These are phyloP conservation scores for Plebejus argus DNA, from an alignment of 2,888 invertebrate species.

Conservation along the genomic window DNA sequence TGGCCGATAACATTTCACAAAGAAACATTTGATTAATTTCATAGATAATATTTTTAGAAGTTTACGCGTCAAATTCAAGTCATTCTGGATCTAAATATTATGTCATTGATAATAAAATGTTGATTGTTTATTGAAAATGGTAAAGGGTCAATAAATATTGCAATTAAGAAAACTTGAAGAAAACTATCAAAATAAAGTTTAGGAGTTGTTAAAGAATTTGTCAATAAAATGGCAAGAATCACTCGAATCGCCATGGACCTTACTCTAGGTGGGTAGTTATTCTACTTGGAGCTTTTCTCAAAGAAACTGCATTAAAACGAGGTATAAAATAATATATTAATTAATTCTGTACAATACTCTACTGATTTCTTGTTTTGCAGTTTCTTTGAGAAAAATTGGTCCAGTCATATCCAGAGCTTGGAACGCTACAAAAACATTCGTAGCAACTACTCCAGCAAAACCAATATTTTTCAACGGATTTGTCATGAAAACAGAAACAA, in stretches of 20 bases:
- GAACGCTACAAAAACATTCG: conserved; percentile 51
- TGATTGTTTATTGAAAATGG: background rate
- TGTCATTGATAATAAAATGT: background rate
- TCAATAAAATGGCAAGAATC: conserved; percentile 53
- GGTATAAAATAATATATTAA: background rate
- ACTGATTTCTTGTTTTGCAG: conserved; percentile 62
- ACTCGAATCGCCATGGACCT: conserved; percentile 62
- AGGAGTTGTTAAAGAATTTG: background rate
- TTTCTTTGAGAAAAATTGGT: conserved; percentile 60
- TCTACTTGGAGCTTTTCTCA: conserved; percentile 39
- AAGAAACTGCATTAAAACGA: conserved; percentile 64
- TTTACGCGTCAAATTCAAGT: background rate
- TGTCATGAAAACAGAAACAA: conserved; percentile 53
- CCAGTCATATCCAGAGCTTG: conserved; percentile 59
- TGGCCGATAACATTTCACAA: background rate
- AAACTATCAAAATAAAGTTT: background rate
- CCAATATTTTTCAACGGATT: conserved; percentile 55
- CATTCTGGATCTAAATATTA: background rate
- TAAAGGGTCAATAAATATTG: background rate
- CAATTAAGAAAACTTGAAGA: conserved; percentile 29
- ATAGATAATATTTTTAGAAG: background rate
- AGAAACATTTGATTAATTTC: background rate
- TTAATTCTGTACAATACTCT: conserved; percentile 39
- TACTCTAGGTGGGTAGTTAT: conserved; percentile 55
- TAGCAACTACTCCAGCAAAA: conserved; percentile 52